These are phyloP conservation scores for Oreohelix idahoensis DNA, from an alignment of 1,140 invertebrate species.

Conservation along the genomic window DNA sequence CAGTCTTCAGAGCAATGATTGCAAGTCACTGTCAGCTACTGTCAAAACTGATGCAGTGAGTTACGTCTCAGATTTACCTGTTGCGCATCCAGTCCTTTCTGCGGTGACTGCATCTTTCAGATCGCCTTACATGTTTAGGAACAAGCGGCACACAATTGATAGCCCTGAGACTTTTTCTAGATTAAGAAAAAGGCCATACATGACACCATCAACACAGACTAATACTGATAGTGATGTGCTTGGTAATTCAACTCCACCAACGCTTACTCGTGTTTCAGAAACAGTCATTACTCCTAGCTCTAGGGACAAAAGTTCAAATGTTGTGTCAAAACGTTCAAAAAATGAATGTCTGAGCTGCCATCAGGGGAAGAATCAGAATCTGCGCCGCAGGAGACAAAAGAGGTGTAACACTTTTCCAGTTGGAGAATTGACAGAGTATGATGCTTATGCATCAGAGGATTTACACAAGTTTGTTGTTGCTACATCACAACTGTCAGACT, in stretches of 20 bases:
- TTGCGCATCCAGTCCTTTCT: conserved; percentile 5
- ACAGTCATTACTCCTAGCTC: not conserved
- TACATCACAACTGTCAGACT: conserved; percentile 28
- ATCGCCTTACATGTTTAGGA: not conserved
- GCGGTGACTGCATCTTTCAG: not conserved
- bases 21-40: not conserved
- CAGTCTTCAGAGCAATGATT: not conserved
- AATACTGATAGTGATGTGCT: not conserved
- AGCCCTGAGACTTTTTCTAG: conserved; percentile 31
- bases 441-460: not conserved
- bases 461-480: conserved; percentile 36
- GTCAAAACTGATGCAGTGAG: not conserved
- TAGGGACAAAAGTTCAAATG: not conserved
- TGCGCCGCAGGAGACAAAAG: not conserved
- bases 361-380: not conserved
- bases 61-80: not conserved
- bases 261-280: conserved; percentile 15
- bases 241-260: not conserved
- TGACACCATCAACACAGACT: not conserved
- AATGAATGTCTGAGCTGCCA: not conserved
- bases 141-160: conserved; percentile 44
- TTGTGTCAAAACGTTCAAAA: not conserved
- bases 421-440: conserved; percentile 12
- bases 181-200: conserved; percentile 1
- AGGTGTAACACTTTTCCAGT: conserved; percentile 23